Evolutionary conservation across 2,888 invertebrate genomes (phyloP).

Genomic region (Graphium colonna): DNA sequence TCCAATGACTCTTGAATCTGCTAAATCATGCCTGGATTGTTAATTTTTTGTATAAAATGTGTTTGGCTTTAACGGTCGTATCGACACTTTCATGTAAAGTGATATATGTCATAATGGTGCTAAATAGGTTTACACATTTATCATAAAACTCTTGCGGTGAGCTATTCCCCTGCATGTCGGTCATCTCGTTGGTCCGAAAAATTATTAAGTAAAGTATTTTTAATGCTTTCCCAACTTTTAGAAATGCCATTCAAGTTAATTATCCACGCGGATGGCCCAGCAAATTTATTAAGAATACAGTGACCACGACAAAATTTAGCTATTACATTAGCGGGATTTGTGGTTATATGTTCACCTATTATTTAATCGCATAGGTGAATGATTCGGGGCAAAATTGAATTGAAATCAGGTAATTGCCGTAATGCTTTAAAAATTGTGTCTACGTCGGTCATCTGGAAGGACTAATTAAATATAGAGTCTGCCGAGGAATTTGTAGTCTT

Average conservation of each 20-base stretch:
- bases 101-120: slow-evolving; percentile 32
- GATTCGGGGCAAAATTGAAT: slow-evolving; percentile 17
- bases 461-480: no score
- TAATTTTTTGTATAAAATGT: no score
- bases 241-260: slow-evolving; percentile 34
- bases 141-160: slow-evolving; percentile 32
- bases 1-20: no score
- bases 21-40: no score
- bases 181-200: slow-evolving; percentile 12
- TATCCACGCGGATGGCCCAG: slow-evolving; percentile 24
- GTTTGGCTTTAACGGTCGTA: slow-evolving; percentile 27
- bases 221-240: slow-evolving; percentile 28
- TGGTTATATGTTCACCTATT: slow-evolving; percentile 1
- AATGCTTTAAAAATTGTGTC: no score
- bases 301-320: slow-evolving; percentile 15
- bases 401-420: no score
- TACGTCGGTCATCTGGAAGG: no score
- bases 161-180: slow-evolving; percentile 26
- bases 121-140: slow-evolving; percentile 29
- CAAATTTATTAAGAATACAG: slow-evolving; percentile 25
- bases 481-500: no score
- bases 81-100: slow-evolving; percentile 27
- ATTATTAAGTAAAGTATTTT: slow-evolving; percentile 28
- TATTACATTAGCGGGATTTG: background rate
- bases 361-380: slow-evolving; percentile 22